phyloP scores from a whole-genome alignment of 2,888 invertebrate genomes.

The Aspidiotus rigidus region DNA sequence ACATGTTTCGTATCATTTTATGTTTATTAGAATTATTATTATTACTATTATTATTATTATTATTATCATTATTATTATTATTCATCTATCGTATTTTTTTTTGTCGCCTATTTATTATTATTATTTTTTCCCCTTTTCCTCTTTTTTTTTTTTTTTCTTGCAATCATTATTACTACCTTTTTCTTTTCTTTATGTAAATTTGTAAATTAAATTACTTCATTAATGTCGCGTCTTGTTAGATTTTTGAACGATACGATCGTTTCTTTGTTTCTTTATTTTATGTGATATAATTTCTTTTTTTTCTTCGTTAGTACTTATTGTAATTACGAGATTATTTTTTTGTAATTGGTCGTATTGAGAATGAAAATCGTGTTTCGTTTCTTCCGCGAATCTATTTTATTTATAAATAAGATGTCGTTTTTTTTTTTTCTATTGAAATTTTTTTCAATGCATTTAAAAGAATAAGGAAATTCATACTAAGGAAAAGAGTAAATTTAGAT shows the following conservation, averaged over 20 bases:
- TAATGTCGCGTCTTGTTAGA: constrained; percentile 29
- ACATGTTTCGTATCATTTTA: no score
- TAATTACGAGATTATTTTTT: constrained; percentile 8
- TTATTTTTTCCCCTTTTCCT: constrained; percentile 11
- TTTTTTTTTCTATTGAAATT: no score
- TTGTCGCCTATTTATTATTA: constrained; percentile 24
- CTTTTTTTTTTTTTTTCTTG: constrained; percentile 3
- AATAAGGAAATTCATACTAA: no score
- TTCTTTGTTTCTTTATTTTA: constrained; percentile 30
- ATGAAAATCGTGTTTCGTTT: constrained; percentile 14
- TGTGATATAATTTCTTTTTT: constrained; percentile 29
- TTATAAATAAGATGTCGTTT: not conserved
- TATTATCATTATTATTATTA: constrained; percentile 21
- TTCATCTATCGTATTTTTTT: constrained; percentile 11
- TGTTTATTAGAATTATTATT: not conserved
- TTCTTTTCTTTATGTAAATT: constrained; percentile 25
- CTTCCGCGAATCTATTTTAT: constrained; percentile 17
- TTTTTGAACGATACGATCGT: constrained; percentile 27
- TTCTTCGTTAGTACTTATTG: constrained; percentile 28
- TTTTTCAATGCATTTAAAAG: no score
- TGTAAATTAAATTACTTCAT: constrained; percentile 26
- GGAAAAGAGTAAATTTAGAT: no score
- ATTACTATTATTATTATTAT: constrained; percentile 20
- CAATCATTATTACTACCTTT: not conserved
- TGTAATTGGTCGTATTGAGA: constrained; percentile 11